Conservation (phyloP, 1,140 invertebrate genomes). For the Brachionus calyciflorus region DNA sequence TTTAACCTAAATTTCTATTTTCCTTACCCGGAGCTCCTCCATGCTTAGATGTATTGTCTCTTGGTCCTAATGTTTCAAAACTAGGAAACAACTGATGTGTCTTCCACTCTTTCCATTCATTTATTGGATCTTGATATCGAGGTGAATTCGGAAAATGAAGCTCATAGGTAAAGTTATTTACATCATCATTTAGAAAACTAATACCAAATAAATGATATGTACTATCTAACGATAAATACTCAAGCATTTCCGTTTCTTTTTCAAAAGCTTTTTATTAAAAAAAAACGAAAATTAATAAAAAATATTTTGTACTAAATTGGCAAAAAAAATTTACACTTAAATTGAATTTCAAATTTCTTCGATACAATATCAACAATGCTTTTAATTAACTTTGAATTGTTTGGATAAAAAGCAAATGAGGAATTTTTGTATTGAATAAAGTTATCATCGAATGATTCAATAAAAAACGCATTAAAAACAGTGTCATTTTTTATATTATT, state of each 20-base stretch:
- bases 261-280: slow-evolving; percentile 52
- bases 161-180: slow-evolving; percentile 60
- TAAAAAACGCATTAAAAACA: slow-evolving; percentile 51
- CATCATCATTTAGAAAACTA: slow-evolving; percentile 53
- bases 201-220: slow-evolving; percentile 55
- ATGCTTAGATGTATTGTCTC: slow-evolving; percentile 62
- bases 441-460: slow-evolving; percentile 51
- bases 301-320: no score
- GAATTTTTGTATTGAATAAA: slow-evolving; percentile 43
- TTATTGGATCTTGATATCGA: slow-evolving; percentile 57
- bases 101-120: slow-evolving; percentile 64
- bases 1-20: no score
- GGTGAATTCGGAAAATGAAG: slow-evolving; percentile 67
- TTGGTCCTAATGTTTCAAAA: slow-evolving; percentile 68
- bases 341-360: slow-evolving; percentile 47
- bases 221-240: slow-evolving; percentile 53
- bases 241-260: slow-evolving; percentile 57
- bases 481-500: slow-evolving; percentile 49
- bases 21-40: slow-evolving; percentile 69
- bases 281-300: background rate
- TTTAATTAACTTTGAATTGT: slow-evolving; percentile 48
- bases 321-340: slow-evolving; percentile 47
- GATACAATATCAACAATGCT: slow-evolving; percentile 50
- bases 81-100: slow-evolving; percentile 69
- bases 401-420: slow-evolving; percentile 53